phyloP scores from a whole-genome alignment of 2,113 vertebrate species.

The Ophiodon elongatus region DNA sequence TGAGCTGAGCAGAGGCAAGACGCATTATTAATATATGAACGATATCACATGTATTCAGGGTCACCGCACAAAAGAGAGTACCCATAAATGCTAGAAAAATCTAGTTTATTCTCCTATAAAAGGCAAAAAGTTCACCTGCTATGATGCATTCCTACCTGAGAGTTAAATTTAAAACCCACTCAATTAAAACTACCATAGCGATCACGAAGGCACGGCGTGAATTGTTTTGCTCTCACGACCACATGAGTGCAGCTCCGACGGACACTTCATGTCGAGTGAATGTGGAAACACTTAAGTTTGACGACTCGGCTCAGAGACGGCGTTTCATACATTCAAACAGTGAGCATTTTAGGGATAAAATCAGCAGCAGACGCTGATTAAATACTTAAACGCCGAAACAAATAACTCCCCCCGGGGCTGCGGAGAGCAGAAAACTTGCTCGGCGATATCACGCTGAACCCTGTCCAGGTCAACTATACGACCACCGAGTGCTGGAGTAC shows the following conservation, averaged over 20 bases:
- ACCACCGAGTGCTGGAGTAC: constrained; percentile 32
- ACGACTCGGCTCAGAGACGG: not conserved
- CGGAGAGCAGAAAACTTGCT: constrained; percentile 24
- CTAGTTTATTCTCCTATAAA: not conserved
- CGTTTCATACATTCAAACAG: not conserved
- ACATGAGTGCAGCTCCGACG: no score
- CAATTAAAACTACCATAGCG: not conserved
- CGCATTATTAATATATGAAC: not conserved
- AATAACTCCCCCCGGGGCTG: constrained; percentile 1
- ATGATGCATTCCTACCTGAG: not conserved
- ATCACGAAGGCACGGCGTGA: no score
- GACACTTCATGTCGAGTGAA: not conserved
- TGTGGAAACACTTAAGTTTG: not conserved
- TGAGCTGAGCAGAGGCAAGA: not conserved
- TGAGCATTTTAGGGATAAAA: not conserved
- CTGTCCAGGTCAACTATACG: constrained; percentile 32
- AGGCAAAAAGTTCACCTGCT: not conserved
- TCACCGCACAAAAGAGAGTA: not conserved
- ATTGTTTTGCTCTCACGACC: not conserved
- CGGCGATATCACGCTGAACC: constrained; percentile 20
- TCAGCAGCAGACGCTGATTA: not conserved
- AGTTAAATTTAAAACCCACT: not conserved
- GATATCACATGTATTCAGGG: not conserved
- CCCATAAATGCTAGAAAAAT: not conserved
- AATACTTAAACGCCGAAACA: not conserved